Evolutionary conservation across 2,113 vertebrate species (phyloP).

Genomic region (Butorides virescens): DNA sequence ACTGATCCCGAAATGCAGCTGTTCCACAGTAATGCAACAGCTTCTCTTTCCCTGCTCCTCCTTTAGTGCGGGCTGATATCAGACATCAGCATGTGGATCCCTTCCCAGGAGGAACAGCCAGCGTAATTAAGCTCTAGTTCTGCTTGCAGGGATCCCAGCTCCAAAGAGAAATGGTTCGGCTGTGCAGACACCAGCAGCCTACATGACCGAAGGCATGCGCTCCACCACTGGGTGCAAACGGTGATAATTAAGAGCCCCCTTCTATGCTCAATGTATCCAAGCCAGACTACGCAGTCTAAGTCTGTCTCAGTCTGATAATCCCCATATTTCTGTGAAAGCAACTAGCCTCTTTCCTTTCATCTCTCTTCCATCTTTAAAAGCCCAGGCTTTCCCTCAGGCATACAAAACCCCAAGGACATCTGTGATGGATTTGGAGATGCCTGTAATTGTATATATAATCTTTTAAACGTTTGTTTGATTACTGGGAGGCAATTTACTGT

Average conservation of each 20-base stretch:
- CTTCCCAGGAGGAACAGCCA: neutral
- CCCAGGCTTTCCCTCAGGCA: neutral
- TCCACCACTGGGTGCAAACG: neutral
- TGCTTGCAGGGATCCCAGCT: neutral
- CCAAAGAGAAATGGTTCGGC: neutral
- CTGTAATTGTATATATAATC: neutral
- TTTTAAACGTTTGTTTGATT: constrained; percentile 27
- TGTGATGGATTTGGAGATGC: neutral
- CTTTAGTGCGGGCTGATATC: neutral
- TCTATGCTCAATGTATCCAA: neutral
- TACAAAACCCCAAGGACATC: constrained; percentile 23
- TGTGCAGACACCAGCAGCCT: neutral
- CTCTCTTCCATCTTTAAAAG: neutral
- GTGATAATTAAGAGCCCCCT: neutral
- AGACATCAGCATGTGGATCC: neutral
- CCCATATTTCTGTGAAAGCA: neutral
- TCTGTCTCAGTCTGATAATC: constrained; percentile 10
- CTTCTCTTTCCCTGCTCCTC: constrained; percentile 6
- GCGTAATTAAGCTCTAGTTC: neutral
- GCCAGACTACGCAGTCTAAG: neutral
- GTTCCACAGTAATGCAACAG: neutral
- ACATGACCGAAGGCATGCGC: neutral
- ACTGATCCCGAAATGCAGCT: constrained; percentile 35
- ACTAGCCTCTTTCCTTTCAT: neutral
- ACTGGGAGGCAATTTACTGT: neutral